Percentiles rank a stretch among this genome's conserved stretches.
phyloP scores from a whole-genome alignment of 2,113 vertebrate genomes.

The Spheniscus mendiculus region DNA sequence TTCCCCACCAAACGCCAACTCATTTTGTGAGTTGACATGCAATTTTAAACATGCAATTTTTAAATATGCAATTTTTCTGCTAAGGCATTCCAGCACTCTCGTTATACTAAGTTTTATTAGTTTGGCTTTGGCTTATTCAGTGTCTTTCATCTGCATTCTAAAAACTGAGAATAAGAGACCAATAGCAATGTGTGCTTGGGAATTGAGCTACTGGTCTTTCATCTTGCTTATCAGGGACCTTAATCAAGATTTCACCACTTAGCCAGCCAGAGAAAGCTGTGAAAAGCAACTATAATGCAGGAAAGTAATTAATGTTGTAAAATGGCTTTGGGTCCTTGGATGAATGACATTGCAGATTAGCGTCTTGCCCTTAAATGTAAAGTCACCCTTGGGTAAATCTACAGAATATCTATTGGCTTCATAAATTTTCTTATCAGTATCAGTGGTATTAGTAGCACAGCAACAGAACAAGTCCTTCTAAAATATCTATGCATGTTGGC shows the following conservation, averaged over 20 bases:
- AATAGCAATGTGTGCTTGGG: background rate
- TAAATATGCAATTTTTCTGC: background rate
- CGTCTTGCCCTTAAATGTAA: background rate
- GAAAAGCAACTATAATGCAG: background rate
- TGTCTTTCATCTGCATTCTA: background rate
- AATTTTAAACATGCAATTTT: background rate
- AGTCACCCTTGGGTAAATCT: background rate
- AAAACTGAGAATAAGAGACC: background rate
- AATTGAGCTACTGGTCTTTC: background rate
- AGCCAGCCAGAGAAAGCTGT: background rate
- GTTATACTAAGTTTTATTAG: background rate
- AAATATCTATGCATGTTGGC: background rate
- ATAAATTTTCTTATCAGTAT: background rate
- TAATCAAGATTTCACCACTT: slow-evolving; percentile 9
- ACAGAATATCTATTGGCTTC: background rate
- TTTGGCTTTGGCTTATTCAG: background rate
- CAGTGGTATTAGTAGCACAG: background rate
- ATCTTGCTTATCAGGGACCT: background rate
- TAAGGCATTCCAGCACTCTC: background rate
- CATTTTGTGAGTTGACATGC: background rate
- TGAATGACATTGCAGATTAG: background rate
- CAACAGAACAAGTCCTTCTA: background rate
- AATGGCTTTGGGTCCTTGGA: background rate
- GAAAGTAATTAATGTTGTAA: slow-evolving; percentile 12
- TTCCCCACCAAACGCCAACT: background rate